Base-by-base conservation (phyloP, 2,113 vertebrate species). In the Neotragus pygmaeus region DNA sequence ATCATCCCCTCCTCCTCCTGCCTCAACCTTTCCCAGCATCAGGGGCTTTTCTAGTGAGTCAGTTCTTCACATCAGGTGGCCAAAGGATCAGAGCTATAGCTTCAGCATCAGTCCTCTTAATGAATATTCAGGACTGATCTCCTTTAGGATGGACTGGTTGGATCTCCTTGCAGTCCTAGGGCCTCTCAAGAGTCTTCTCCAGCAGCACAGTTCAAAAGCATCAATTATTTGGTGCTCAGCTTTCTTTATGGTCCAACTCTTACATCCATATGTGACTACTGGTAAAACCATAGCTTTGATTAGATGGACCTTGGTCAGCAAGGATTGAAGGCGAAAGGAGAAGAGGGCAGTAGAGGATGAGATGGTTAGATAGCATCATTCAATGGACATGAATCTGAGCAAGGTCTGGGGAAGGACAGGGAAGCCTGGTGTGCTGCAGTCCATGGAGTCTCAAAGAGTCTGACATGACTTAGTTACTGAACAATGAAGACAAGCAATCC, bases 1-100 rank as follows among this genome's bases (percentile, higher is more conserved):
- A 5, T 23, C 3, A 0, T 39, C 36, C 21, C 10, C 66, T 73
- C 39, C 19, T 73, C n/a, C n/a, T 73, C 21, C 21, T 1, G 10
- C 10, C 1, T 70, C n/a, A 23, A 11, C 23, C 19, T 39, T 70
- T 39, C n/a, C 66, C n/a, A 23, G n/a, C 66, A 39, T 39, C n/a
- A 70, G 19, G n/a, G 10, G 21, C 19, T 39, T 70, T 70, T 23
- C n/a, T 12, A 70, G 9, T 39, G n/a, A 21, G 19, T 39, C 19
- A 39, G 19, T 39, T 70, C 19, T 36, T 70, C 19, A 0, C 19
- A 70, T 70, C 66, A 70, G n/a, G 66, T 39, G n/a, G 19, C 9
- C 66, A 70, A 39, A 70, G 66, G 5, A 39, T 23, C 1, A 0
- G 64, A 66, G 64, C 33, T 66, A 2, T n/a, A 70, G 66, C 66